Percentiles rank a stretch among this genome's conserved stretches.
Conservation (phyloP, 1,140 invertebrate genomes). For the Saccostrea echinata region DNA sequence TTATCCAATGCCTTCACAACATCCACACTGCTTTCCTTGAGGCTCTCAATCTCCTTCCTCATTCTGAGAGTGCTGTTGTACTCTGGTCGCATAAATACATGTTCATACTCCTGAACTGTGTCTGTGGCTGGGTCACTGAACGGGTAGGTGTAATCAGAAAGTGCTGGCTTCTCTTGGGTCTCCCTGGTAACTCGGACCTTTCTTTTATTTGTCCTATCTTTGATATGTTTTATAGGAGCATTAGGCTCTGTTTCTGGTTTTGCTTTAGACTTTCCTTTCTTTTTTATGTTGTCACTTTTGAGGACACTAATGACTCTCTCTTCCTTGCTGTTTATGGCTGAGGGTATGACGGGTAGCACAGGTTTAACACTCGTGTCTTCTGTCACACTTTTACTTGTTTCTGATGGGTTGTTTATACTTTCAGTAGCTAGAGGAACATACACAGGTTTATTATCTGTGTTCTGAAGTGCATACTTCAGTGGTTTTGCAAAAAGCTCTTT, state of each 20-base stretch:
- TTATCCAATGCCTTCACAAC: slow-evolving; percentile 64
- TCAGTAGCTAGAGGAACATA: slow-evolving; percentile 37
- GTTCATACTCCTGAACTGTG: slow-evolving; percentile 61
- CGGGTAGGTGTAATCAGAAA: slow-evolving; percentile 69
- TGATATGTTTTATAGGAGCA: slow-evolving; percentile 37
- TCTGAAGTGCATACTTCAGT: slow-evolving; percentile 53
- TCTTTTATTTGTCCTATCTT: slow-evolving; percentile 43
- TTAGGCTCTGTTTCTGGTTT: slow-evolving; percentile 15
- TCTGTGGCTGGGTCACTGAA: slow-evolving; percentile 60
- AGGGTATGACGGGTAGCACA: background rate
- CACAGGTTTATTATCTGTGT: slow-evolving; percentile 45
- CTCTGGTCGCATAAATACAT: slow-evolving; percentile 73
- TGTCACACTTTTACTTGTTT: slow-evolving; percentile 13
- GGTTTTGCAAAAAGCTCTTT: slow-evolving; percentile 28
- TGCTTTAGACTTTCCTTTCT: slow-evolving; percentile 39
- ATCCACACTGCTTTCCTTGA: slow-evolving; percentile 64
- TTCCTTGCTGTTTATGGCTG: background rate
- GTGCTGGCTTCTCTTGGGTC: slow-evolving; percentile 55
- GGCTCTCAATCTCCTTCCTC: slow-evolving; percentile 64
- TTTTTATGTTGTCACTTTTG: slow-evolving; percentile 2
- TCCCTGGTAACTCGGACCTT: slow-evolving; percentile 68
- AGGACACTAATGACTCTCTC: background rate
- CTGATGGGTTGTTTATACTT: background rate
- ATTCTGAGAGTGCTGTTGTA: slow-evolving; percentile 74
- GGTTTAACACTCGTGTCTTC: slow-evolving; percentile 2